Evolutionary conservation across 2,797 vertebrate species (phyloP), one percentile per base, ranked within the genome.

Genomic region (Neosalanx taihuensis): DNA sequence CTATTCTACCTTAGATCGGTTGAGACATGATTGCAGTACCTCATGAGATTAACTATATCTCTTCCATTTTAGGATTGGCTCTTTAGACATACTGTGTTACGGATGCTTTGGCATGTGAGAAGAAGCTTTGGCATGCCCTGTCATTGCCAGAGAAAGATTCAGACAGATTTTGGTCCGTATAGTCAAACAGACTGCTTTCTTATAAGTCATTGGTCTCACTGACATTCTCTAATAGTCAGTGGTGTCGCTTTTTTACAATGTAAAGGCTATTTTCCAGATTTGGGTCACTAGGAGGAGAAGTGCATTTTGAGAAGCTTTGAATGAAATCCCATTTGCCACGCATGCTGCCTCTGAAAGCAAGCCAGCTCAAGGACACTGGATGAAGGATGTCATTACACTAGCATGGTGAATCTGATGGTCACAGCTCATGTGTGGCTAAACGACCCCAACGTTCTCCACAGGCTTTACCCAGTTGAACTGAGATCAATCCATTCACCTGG

Each of bases 381-480:
- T 81, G 76, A 82, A 69, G 53, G 75, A 79, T 83, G 76, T 80
- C 76, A 85, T 82, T 84, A 81, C 69, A 74, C 70, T 5, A 68
- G 78, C 76, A 74, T 77, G 76, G 79, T 79, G 74, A 88, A 87
- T 86, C 64, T 71, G 78, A 86, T 83, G 79, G 79, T 87, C 81
- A 85, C 81, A 87, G 84, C 77, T 81, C 75, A 79, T 78, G 74
- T 83, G 78, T 76, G 72, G 58, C 72, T 76, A 81, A 81, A 72
- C 26, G 37, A 86, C 80, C 72, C 80, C 68, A 76, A 67, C 77
- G 49, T 60, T 64, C 73, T 79, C 33, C 35, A 13, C 64, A 76
- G 69, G 63, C 67, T 80, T 74, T 67, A 35, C 64, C 67, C 37
- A 35, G 49, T 29, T 64, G 76, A 70, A 84, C 83, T 74, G 63